Percentiles rank a stretch among this genome's conserved stretches.
phyloP scores from a whole-genome alignment of 2,797 vertebrate species.

The Gobio occitaniae region DNA sequence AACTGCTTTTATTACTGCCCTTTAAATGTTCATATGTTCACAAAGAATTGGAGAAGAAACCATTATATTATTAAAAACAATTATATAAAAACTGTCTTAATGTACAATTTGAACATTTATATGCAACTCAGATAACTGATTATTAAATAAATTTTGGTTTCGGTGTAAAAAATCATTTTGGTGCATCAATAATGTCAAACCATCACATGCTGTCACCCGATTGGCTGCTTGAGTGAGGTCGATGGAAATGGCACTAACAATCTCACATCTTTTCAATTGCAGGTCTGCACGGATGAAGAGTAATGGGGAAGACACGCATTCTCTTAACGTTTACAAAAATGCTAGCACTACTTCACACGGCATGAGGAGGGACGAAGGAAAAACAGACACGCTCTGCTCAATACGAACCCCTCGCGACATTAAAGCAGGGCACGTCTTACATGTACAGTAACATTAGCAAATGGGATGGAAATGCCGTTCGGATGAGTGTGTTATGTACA shows the following conservation, averaged over 20 bases:
- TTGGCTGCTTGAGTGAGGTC: background rate
- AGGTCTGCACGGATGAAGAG: conserved; percentile 99
- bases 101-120: too few relatives aligned
- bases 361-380: conserved; percentile 70
- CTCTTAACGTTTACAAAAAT: conserved; percentile 76
- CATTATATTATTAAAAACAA: too few relatives aligned
- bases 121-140: too few relatives aligned
- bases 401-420: conserved; percentile 23
- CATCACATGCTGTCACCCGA: background rate
- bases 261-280: conserved; percentile 48
- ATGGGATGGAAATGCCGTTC: conserved; percentile 7
- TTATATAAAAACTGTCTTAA: too few relatives aligned
- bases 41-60: too few relatives aligned
- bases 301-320: conserved; percentile 76
- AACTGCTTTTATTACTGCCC: too few relatives aligned
- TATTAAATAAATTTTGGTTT: background rate
- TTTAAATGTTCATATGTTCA: too few relatives aligned
- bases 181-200: background rate
- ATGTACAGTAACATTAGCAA: conserved; percentile 62
- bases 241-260: conserved; percentile 12
- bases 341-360: conserved; percentile 93
- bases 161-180: background rate
- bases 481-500: conserved; percentile 73
- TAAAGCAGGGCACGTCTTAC: conserved; percentile 56
- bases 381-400: conserved; percentile 28